These are phyloP conservation scores for Aphidoletes aphidimyza DNA, from an alignment of 2,888 invertebrate genomes.

Conservation along the genomic window DNA sequence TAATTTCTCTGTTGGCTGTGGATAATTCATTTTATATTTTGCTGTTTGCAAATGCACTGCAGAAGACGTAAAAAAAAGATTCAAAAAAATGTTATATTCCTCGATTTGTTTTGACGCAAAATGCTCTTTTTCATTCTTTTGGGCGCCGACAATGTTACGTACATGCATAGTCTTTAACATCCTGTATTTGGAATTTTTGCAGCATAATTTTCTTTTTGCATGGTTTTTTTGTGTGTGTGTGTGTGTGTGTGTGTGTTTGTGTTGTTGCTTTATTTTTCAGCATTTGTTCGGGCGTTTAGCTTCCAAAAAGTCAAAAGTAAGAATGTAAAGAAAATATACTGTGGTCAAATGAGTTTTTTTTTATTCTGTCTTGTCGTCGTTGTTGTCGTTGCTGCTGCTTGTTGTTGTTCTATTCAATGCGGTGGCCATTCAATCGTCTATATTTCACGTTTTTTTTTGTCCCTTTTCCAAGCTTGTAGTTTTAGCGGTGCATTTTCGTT, in stretches of 20 bases:
- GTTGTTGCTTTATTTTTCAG: too few relatives aligned
- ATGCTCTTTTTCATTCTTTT: too few relatives aligned
- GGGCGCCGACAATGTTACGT: not conserved
- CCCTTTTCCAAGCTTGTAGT: not conserved
- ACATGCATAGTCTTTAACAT: not conserved
- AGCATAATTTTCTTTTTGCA: constrained; percentile 23
- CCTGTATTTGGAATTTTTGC: constrained; percentile 16
- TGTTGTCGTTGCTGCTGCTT: not conserved
- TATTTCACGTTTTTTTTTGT: constrained; percentile 9
- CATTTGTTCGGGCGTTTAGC: too few relatives aligned
- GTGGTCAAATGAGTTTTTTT: constrained; percentile 1
- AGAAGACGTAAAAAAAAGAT: not conserved
- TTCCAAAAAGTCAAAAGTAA: too few relatives aligned
- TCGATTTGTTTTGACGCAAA: constrained; percentile 37
- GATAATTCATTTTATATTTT: constrained; percentile 33
- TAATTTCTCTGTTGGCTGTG: constrained; percentile 19
- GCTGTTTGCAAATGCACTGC: not conserved
- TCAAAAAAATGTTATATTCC: constrained; percentile 11
- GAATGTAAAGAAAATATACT: not conserved
- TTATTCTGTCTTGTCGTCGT: not conserved
- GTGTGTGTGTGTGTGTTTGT: not conserved
- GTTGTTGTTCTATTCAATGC: not conserved
- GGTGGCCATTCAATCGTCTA: not conserved
- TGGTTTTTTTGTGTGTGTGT: not conserved
- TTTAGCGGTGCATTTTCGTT: not conserved